Conservation (phyloP, 2,113 vertebrate species). For the Seriola rivoliana region DNA sequence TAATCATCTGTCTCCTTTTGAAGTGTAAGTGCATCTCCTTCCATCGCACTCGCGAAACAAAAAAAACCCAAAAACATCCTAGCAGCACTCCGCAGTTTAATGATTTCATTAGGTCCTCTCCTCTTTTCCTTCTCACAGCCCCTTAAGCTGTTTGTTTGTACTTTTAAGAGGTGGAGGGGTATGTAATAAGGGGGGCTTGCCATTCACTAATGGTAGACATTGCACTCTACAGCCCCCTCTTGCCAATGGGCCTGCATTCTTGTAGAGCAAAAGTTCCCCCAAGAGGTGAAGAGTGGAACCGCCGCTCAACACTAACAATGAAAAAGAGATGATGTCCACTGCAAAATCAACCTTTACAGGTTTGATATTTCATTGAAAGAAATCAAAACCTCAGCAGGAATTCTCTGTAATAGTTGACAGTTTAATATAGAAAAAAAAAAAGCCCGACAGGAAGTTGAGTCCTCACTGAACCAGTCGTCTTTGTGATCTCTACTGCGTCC, state of each 20-base stretch:
- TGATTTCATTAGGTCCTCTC: background rate
- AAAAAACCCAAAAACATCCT: background rate
- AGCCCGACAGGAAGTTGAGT: background rate
- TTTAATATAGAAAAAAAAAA: background rate
- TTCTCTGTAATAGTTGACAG: background rate
- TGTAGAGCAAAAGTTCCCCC: constrained; percentile 3
- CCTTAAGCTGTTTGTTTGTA: no score
- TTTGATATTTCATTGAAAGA: background rate
- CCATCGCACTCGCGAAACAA: background rate
- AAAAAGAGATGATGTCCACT: background rate
- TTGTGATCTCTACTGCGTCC: background rate
- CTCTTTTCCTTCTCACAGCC: no score
- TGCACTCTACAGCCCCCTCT: background rate
- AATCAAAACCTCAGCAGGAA: background rate
- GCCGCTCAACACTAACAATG: background rate
- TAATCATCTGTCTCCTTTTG: no score
- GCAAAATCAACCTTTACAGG: background rate
- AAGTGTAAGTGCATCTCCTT: background rate
- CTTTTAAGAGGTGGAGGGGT: no score
- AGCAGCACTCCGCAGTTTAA: background rate
- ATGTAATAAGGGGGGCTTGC: background rate
- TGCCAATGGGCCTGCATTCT: background rate
- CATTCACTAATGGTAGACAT: background rate
- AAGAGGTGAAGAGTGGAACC: constrained; percentile 9
- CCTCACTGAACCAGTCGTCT: no score